Conservation (phyloP, 2,888 invertebrate genomes). For the Petrolisthes cinctipes region DNA sequence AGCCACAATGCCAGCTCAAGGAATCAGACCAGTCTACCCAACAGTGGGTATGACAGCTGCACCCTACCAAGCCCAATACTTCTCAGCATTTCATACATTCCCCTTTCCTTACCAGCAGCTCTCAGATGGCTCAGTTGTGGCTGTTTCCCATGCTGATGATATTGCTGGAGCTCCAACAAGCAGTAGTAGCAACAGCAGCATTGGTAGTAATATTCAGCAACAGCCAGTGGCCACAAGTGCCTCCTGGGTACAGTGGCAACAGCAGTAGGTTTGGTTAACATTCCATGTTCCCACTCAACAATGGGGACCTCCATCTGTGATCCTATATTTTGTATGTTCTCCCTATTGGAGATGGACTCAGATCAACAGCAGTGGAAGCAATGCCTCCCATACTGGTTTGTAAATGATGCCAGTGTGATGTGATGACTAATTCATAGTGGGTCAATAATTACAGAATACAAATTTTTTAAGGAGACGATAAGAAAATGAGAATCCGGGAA, state of each 20-base stretch:
- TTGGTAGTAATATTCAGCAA: conserved; percentile 39
- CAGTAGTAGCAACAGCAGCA: conserved; percentile 24
- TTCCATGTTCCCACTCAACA: conserved; percentile 58
- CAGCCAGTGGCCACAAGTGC: conserved; percentile 49
- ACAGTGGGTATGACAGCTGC: conserved; percentile 43
- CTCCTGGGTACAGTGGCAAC: conserved; percentile 55
- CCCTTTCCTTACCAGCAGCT: conserved; percentile 53
- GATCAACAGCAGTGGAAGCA: conserved; percentile 52
- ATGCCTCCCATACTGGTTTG: conserved; percentile 23
- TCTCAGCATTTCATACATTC: conserved; percentile 54
- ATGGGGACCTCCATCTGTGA: conserved; percentile 60
- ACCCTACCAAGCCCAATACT: conserved; percentile 45
- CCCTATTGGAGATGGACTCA: conserved; percentile 44
- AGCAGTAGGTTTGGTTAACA: conserved; percentile 59
- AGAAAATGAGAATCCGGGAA: conserved; percentile 11
- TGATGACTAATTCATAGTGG: not conserved
- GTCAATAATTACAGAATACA: not conserved
- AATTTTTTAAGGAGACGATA: conserved; percentile 2
- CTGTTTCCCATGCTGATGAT: conserved; percentile 45
- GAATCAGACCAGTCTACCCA: conserved; percentile 43
- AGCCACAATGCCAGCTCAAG: conserved; percentile 35
- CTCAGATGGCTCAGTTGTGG: conserved; percentile 41
- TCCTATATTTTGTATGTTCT: conserved; percentile 53
- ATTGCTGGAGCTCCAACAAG: conserved; percentile 37
- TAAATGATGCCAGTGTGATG: not conserved